Conservation (phyloP, 2,888 invertebrate species). For the Ditula angustiorana region DNA sequence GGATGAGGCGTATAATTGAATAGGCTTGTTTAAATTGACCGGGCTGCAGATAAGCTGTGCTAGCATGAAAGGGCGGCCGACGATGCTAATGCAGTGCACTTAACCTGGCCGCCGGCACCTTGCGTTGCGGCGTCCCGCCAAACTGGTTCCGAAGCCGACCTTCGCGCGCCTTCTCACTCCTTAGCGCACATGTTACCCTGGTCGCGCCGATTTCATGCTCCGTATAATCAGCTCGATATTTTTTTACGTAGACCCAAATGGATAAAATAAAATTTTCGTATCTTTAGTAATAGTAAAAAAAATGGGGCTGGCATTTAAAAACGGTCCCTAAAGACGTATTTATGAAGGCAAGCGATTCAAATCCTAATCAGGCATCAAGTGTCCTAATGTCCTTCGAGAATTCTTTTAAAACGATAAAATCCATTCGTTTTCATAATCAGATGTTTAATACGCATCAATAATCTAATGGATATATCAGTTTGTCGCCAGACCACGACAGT, state of each 20-base stretch:
- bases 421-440: constrained; percentile 12
- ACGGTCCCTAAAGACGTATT: too few species aligned
- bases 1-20: constrained; percentile 65
- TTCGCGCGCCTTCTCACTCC: constrained; percentile 69
- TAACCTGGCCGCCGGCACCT: constrained; percentile 81
- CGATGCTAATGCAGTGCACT: constrained; percentile 81
- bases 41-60: constrained; percentile 73
- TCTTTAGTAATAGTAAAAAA: too few species aligned
- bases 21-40: constrained; percentile 76
- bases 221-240: constrained; percentile 70
- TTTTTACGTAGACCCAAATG: too few species aligned
- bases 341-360: not conserved
- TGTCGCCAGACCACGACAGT: constrained; percentile 52
- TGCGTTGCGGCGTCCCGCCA: constrained; percentile 78
- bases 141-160: constrained; percentile 80
- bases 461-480: constrained; percentile 33
- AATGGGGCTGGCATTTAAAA: too few species aligned
- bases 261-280: too few species aligned
- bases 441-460: constrained; percentile 15
- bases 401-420: not conserved
- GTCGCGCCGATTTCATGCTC: constrained; percentile 68
- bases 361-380: not conserved
- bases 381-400: not conserved
- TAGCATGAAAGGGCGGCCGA: constrained; percentile 79
- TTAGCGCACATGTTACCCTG: constrained; percentile 69